A percentile compares a stretch with the other conserved stretches of the same genome.
phyloP scores from a whole-genome alignment of 2,797 vertebrate genomes.

The Aulostomus chinensis region DNA sequence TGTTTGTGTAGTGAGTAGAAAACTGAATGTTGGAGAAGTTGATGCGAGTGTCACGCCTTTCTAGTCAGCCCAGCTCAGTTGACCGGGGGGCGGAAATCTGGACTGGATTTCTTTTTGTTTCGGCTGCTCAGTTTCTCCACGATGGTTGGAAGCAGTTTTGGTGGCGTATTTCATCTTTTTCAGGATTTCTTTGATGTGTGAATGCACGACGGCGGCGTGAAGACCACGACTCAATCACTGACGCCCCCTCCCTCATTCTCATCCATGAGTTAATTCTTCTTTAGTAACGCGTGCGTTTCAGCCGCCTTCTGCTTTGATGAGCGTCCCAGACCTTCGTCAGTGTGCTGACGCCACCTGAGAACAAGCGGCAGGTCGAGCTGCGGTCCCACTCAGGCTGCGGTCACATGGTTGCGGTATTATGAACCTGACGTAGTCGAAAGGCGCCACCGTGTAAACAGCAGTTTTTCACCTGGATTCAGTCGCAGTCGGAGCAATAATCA shows the following conservation, averaged over 20 bases:
- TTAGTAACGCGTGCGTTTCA: conserved; percentile 13
- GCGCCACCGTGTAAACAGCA: too few relatives aligned
- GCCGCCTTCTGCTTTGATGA: conserved; percentile 4
- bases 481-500: too few relatives aligned
- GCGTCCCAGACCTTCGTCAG: conserved; percentile 51
- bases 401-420: too few relatives aligned
- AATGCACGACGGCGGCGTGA: not conserved
- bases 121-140: not conserved
- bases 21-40: conserved; percentile 67
- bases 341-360: too few relatives aligned
- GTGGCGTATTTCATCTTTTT: too few relatives aligned
- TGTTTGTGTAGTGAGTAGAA: conserved; percentile 51
- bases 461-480: too few relatives aligned
- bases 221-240: not conserved
- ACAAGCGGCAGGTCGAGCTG: too few relatives aligned
- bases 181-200: not conserved
- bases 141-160: not conserved
- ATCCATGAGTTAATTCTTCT: conserved; percentile 23
- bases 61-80: not conserved
- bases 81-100: too few relatives aligned
- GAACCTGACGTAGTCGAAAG: too few relatives aligned
- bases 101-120: conserved; percentile 24
- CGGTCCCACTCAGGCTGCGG: too few relatives aligned
- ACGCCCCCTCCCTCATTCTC: conserved; percentile 1
- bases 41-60: not conserved